phyloP scores from a whole-genome alignment of 2,888 invertebrate genomes.

The Polyommatus iphigenia region DNA sequence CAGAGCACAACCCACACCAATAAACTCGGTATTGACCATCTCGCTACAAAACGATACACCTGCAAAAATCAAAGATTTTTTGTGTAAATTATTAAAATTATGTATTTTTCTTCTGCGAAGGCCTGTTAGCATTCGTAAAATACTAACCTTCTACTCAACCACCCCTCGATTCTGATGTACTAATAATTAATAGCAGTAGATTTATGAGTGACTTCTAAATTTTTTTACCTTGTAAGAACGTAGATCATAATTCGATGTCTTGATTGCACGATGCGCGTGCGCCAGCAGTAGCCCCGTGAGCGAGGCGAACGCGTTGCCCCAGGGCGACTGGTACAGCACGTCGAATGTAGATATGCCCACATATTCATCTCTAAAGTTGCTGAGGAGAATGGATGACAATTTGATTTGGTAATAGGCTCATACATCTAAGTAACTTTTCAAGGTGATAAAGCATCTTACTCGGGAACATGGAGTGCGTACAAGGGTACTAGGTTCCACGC shows the following conservation, averaged over 20 bases:
- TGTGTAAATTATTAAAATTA: too few relatives aligned
- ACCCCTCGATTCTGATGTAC: too few relatives aligned
- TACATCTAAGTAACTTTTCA: too few relatives aligned
- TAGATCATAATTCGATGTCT: constrained; percentile 42
- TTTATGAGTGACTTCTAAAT: constrained; percentile 36
- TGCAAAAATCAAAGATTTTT: constrained; percentile 32
- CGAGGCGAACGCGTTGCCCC: constrained; percentile 67
- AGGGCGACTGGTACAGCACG: constrained; percentile 72
- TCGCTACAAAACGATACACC: constrained; percentile 58
- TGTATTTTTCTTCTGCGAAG: too few relatives aligned
- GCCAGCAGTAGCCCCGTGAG: constrained; percentile 68
- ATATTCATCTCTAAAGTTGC: constrained; percentile 59
- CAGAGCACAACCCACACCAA: neutral
- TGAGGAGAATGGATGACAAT: neutral
- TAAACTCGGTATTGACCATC: constrained; percentile 39
- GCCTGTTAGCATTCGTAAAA: too few relatives aligned
- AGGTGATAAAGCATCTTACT: constrained; percentile 50
- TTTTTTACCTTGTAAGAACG: neutral
- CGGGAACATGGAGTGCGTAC: constrained; percentile 64
- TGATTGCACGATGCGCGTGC: constrained; percentile 57
- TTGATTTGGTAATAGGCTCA: neutral
- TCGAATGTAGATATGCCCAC: constrained; percentile 61
- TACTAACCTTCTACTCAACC: too few relatives aligned
- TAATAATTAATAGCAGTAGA: neutral
- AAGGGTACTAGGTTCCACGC: constrained; percentile 64